phyloP scores from a whole-genome alignment of 2,888 invertebrate genomes.

The Cinara cedri region DNA sequence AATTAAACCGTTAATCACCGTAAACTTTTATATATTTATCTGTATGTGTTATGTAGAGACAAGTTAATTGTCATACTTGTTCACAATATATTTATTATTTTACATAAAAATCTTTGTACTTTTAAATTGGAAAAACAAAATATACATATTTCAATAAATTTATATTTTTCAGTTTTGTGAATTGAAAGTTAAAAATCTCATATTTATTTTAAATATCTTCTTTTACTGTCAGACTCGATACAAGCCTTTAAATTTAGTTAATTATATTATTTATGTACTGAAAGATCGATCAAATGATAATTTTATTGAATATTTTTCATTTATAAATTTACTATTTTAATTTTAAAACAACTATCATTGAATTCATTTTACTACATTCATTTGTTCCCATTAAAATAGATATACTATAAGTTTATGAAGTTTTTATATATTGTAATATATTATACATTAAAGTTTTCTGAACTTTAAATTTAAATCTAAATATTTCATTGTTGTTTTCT shows the following conservation, averaged over 20 bases:
- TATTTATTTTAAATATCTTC: too few relatives aligned
- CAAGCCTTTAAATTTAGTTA: background rate
- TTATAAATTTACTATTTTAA: background rate
- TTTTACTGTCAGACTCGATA: too few relatives aligned
- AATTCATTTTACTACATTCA: background rate
- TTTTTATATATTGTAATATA: background rate
- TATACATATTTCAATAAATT: conserved; percentile 10
- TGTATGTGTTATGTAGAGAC: background rate
- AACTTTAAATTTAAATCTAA: background rate
- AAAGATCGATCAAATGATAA: conserved; percentile 4
- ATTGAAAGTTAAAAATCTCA: conserved; percentile 1
- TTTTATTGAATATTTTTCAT: conserved; percentile 3
- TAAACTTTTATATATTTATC: too few relatives aligned
- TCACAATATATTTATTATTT: background rate
- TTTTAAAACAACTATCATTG: background rate
- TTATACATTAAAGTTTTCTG: background rate
- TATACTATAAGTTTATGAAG: too few relatives aligned
- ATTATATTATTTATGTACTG: background rate
- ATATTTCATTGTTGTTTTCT: background rate
- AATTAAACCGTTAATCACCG: too few relatives aligned
- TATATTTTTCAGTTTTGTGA: conserved; percentile 10
- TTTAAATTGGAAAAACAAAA: background rate
- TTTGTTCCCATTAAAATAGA: background rate
- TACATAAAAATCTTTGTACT: too few relatives aligned
- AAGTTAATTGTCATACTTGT: background rate